A percentile compares a stretch with the other conserved stretches of the same genome.
These are phyloP conservation scores for Brachypodius melanocephalos DNA, from an alignment of 2,113 vertebrate species.

Conservation along the genomic window DNA sequence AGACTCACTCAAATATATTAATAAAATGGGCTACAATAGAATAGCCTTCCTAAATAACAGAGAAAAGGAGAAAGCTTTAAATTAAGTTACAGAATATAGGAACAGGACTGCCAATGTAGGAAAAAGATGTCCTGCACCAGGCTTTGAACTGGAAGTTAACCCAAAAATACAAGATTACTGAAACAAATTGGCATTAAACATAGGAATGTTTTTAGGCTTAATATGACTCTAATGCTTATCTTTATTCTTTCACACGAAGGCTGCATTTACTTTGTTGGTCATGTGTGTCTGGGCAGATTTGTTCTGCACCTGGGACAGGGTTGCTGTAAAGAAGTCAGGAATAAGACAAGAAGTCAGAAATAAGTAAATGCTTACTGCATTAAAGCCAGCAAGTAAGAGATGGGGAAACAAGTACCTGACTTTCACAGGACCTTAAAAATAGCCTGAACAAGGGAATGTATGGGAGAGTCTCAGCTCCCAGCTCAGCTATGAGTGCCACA, in stretches of 20 bases:
- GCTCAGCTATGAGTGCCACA: background rate
- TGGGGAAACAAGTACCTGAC: background rate
- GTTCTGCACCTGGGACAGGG: background rate
- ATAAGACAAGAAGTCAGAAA: background rate
- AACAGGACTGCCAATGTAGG: background rate
- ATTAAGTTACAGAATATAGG: background rate
- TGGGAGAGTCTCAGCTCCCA: background rate
- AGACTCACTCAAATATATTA: background rate
- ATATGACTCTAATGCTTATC: background rate
- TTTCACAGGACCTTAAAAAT: background rate
- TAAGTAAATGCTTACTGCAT: background rate
- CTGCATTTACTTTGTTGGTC: background rate
- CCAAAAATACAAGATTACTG: background rate
- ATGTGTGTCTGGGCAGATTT: background rate
- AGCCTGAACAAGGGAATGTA: background rate
- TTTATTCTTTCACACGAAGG: background rate
- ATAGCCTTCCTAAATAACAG: background rate
- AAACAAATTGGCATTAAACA: background rate
- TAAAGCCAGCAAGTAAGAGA: background rate
- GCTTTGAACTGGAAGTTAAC: background rate
- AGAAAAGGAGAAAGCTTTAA: background rate
- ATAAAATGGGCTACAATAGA: background rate
- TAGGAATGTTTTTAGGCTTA: background rate
- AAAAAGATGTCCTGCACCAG: background rate
- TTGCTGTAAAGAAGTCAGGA: background rate